Evolutionary conservation across 1,140 invertebrate species (phyloP).

Genomic region (Drosophila ogumai): DNA sequence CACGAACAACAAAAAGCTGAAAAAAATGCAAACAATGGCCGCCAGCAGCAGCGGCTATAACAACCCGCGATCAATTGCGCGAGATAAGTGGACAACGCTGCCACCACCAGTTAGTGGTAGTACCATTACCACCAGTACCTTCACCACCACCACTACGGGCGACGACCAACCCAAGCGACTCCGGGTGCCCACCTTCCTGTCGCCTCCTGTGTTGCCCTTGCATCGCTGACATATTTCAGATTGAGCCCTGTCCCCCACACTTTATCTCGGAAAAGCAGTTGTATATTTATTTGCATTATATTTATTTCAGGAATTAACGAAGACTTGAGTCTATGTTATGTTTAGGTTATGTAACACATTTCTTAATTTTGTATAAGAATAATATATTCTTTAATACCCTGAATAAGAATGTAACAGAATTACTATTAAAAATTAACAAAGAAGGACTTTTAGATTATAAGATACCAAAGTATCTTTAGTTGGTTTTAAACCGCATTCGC

Average conservation of each 20-base stretch:
- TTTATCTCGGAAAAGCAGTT: background rate
- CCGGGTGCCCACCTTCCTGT: slow-evolving; percentile 15
- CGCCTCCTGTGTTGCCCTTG: slow-evolving; percentile 19
- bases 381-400: background rate
- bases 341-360: background rate
- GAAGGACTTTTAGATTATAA: background rate
- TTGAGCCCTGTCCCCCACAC: slow-evolving; percentile 27
- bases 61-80: slow-evolving; percentile 75
- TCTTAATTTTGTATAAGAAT: background rate
- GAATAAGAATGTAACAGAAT: background rate
- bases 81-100: slow-evolving; percentile 70
- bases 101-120: slow-evolving; percentile 35
- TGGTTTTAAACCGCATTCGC: too few species aligned
- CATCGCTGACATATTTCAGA: slow-evolving; percentile 72
- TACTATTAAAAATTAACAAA: background rate
- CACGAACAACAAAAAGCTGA: slow-evolving; percentile 47
- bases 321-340: background rate
- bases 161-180: slow-evolving; percentile 27
- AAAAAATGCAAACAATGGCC: slow-evolving; percentile 78
- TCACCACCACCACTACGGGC: slow-evolving; percentile 22
- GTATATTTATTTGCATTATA: background rate
- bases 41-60: slow-evolving; percentile 37
- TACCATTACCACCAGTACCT: slow-evolving; percentile 17
- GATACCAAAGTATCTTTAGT: background rate
- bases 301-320: background rate